Conservation (phyloP, 2,797 vertebrate genomes). For the Tadarida brasiliensis region DNA sequence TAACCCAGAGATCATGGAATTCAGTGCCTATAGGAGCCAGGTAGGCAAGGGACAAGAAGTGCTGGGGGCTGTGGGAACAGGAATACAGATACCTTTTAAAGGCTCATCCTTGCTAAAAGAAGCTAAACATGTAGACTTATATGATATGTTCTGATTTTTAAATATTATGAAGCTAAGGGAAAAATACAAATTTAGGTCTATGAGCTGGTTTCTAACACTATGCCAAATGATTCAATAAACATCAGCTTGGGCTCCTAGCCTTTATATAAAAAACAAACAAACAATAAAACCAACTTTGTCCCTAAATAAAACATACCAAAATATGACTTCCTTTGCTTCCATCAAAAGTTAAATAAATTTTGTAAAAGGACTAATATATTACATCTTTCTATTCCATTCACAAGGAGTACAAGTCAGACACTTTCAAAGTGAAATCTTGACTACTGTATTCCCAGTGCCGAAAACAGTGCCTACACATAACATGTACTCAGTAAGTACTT, state of each 20-base stretch:
- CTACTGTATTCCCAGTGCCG: background rate
- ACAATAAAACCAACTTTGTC: too few species aligned
- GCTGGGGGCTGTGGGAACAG: background rate
- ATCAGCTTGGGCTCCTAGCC: background rate
- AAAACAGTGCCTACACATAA: background rate
- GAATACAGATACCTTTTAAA: background rate
- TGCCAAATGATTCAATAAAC: background rate
- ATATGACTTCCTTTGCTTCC: background rate
- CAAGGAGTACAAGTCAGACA: background rate
- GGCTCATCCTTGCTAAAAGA: background rate
- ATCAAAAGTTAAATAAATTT: conserved; percentile 22
- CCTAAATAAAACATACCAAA: background rate
- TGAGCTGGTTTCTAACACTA: background rate
- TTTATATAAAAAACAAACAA: background rate
- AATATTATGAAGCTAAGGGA: conserved; percentile 14
- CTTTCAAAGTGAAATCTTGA: conserved; percentile 22
- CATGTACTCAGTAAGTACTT: background rate
- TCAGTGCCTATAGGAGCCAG: background rate
- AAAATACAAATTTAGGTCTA: background rate
- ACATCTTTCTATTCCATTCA: conserved; percentile 1
- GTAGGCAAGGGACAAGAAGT: background rate
- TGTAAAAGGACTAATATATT: conserved; percentile 12
- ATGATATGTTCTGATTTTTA: background rate
- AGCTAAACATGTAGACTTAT: background rate
- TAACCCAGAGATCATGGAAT: background rate